Evolutionary conservation across 2,797 vertebrate genomes (phyloP).

Genomic region (Manis crassicaudata): DNA sequence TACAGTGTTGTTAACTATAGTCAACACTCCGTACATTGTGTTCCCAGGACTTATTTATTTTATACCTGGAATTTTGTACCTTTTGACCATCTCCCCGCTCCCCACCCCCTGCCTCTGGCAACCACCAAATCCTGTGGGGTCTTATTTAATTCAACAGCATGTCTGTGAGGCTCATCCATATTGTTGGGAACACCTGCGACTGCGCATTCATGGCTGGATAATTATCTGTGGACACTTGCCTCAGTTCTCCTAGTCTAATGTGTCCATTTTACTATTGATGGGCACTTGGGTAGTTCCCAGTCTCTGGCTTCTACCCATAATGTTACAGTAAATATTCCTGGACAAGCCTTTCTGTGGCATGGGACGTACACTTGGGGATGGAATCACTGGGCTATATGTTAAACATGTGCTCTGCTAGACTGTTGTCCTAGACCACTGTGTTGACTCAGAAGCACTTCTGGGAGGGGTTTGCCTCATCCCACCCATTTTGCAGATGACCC

Average conservation of each 20-base stretch:
- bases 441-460: neutral
- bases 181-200: too few relatives aligned
- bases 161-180: neutral
- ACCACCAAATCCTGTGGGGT: neutral
- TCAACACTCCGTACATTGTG: neutral
- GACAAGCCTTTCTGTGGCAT: neutral
- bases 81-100: neutral
- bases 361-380: neutral
- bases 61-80: neutral
- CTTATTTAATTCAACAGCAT: neutral
- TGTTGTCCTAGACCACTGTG: neutral
- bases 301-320: neutral
- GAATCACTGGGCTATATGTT: neutral
- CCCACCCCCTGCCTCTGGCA: neutral
- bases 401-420: neutral
- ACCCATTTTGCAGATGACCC: neutral
- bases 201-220: fast-evolving
- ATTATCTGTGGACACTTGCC: fast-evolving
- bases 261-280: neutral
- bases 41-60: neutral
- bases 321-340: neutral
- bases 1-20: neutral
- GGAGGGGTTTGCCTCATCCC: neutral
- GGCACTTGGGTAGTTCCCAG: neutral
- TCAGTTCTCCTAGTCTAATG: neutral